A percentile compares a stretch with the other conserved stretches of the same genome.
Conservation (phyloP, 1,140 invertebrate species). For the Vanessa tameamea region DNA sequence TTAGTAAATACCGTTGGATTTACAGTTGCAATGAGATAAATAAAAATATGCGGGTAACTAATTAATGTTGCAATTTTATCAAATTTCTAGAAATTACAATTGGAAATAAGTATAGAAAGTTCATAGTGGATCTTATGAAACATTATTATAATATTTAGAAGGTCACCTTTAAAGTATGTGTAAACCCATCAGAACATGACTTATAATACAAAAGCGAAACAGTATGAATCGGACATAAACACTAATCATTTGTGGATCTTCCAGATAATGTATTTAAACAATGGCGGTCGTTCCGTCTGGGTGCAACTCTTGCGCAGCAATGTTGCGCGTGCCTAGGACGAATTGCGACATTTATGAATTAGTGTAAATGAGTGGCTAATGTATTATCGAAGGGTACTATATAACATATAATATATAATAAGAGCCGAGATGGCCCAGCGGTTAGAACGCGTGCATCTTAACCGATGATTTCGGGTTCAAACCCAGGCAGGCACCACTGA, state of each 20-base stretch:
- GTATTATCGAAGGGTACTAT: not conserved
- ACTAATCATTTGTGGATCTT: slow-evolving; percentile 58
- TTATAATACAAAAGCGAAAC: slow-evolving; percentile 43
- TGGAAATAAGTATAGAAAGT: too few species aligned
- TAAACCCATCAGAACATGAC: slow-evolving; percentile 21
- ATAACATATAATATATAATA: too few species aligned
- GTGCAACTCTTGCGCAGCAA: slow-evolving; percentile 48
- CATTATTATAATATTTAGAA: not conserved
- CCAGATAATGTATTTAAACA: slow-evolving; percentile 63
- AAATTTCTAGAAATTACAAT: not conserved
- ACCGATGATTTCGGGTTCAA: too few species aligned
- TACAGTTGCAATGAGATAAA: slow-evolving; percentile 42
- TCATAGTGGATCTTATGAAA: too few species aligned
- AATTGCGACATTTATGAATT: slow-evolving; percentile 54
- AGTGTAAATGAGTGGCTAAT: slow-evolving; percentile 27
- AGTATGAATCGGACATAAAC: slow-evolving; percentile 53
- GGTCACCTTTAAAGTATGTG: not conserved
- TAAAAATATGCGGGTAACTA: slow-evolving; percentile 30
- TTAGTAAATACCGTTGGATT: slow-evolving; percentile 45
- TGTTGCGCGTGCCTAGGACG: slow-evolving; percentile 44
- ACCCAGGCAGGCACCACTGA: too few species aligned
- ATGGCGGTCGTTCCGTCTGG: slow-evolving; percentile 59
- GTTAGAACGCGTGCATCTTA: too few species aligned
- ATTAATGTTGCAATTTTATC: not conserved
- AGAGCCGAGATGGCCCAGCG: too few species aligned